Base-by-base conservation (phyloP, 2,113 vertebrate genomes). In the Ornithorhynchus anatinus region DNA sequence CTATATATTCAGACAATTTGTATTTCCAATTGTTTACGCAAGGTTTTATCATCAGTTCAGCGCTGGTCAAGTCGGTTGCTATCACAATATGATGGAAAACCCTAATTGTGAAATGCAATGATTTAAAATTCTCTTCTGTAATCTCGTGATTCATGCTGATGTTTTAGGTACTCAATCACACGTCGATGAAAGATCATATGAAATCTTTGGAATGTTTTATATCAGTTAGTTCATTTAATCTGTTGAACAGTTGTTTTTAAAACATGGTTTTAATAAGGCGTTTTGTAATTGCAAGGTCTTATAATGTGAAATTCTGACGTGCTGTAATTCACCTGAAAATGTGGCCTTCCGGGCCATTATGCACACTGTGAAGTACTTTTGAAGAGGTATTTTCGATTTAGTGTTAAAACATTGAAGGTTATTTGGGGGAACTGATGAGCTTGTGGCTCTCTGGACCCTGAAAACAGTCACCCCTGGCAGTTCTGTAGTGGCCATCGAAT, bases 401-500 rank as follows among this genome's bases (percentile, higher is more conserved):
- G 22, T 59, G 29, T 62, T 74, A 38, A n/a, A n/a, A n/a, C n/a
- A n/a, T n/a, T n/a, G n/a, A n/a, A 2, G 67, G 31, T 77, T 58
- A 67, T 56, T 54, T 53, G 31, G 45, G 59, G 10, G 38, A 45
- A 36, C 33, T 48, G 33, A 66, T 82, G 12, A 48, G 10, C 61
- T 75, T 9, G 44, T 9, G 32, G 10, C 37, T 50, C 22, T 45
- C 5, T 60, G 39, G 61, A 70, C 36, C 19, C 31, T 50, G 47
- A 50, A 50, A 50, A 27, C 23, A 50, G 11, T 29, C 25, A 10
- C 22, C 31, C 25, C 25, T 50, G 31, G 15, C n/a, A n/a, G n/a
- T 6, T 10, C 31, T 60, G 47, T 11, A 40, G 12, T 72, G 37
- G 16, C 47, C 47, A 39, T 75, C 59, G 77, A 83, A 81, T 81